phyloP scores from a whole-genome alignment of 2,113 vertebrate genomes.

The Pogona vitticeps region DNA sequence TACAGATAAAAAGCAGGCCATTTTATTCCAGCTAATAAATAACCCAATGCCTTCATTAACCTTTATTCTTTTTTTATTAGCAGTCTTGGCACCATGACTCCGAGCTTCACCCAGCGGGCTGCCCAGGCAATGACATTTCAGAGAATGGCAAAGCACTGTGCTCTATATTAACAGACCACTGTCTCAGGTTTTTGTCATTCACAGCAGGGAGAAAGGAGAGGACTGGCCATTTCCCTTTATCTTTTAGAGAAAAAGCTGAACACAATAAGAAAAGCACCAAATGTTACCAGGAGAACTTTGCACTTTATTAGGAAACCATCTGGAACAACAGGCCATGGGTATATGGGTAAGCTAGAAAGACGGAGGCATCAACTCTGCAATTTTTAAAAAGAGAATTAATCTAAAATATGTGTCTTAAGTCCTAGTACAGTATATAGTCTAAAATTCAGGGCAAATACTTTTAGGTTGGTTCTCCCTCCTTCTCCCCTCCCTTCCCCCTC shows the following conservation, averaged over 20 bases:
- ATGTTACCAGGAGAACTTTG: constrained; percentile 29
- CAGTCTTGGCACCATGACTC: constrained; percentile 63
- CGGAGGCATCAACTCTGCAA: not conserved
- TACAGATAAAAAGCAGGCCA: constrained; percentile 57
- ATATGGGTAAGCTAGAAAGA: constrained; percentile 20
- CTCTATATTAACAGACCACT: constrained; percentile 61
- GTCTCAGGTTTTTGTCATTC: constrained; percentile 75
- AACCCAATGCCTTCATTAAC: constrained; percentile 82
- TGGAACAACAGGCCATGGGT: not conserved
- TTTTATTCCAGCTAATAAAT: constrained; percentile 72
- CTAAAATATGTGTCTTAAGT: too few relatives aligned
- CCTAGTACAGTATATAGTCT: too few relatives aligned
- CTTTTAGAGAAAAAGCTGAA: constrained; percentile 54
- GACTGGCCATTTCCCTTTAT: constrained; percentile 54
- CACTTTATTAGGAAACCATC: constrained; percentile 34
- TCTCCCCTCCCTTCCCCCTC: too few relatives aligned
- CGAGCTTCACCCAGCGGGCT: constrained; percentile 75
- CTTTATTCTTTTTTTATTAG: constrained; percentile 81
- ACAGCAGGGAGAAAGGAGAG: constrained; percentile 55
- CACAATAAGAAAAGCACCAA: not conserved
- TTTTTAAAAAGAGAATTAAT: not conserved
- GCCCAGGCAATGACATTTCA: constrained; percentile 81
- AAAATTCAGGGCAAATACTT: too few relatives aligned
- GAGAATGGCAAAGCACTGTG: constrained; percentile 66
- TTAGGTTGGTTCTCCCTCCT: too few relatives aligned